Percentiles rank a stretch among this genome's conserved stretches.
Evolutionary conservation across 37 sponge, comb jelly and placozoan genomes (phyloP).

Genomic region (Chondrilla cf. caribensis): DNA sequence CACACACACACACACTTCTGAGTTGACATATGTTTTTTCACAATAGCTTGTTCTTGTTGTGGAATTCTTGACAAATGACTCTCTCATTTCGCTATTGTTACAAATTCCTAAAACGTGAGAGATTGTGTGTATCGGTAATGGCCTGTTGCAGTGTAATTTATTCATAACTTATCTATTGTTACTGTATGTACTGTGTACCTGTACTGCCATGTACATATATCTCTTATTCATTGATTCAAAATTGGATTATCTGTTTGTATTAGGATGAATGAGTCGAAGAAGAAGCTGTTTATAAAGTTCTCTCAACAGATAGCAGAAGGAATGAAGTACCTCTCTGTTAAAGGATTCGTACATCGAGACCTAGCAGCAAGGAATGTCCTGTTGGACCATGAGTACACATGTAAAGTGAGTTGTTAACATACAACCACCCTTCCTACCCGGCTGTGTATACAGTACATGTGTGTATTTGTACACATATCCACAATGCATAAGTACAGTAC

Average conservation of each 20-base stretch:
- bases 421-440: too few relatives aligned
- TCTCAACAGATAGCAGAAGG: conserved; percentile 4
- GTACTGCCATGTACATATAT: background rate
- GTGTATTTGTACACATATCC: too few relatives aligned
- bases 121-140: too few relatives aligned
- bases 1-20: background rate
- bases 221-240: too few relatives aligned
- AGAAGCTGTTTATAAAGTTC: background rate
- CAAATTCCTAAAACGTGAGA: background rate
- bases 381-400: background rate
- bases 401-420: background rate
- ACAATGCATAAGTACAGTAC: too few relatives aligned
- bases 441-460: too few relatives aligned
- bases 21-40: background rate
- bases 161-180: too few relatives aligned
- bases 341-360: background rate
- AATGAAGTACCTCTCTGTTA: conserved; percentile 1
- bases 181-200: too few relatives aligned
- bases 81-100: background rate
- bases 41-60: conserved; percentile 3
- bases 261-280: background rate
- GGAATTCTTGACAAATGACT: background rate
- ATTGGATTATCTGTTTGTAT: background rate
- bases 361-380: conserved; percentile 8
- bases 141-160: too few relatives aligned